phyloP scores from a whole-genome alignment of 2,113 vertebrate species.

The Nyctereutes procyonoides region DNA sequence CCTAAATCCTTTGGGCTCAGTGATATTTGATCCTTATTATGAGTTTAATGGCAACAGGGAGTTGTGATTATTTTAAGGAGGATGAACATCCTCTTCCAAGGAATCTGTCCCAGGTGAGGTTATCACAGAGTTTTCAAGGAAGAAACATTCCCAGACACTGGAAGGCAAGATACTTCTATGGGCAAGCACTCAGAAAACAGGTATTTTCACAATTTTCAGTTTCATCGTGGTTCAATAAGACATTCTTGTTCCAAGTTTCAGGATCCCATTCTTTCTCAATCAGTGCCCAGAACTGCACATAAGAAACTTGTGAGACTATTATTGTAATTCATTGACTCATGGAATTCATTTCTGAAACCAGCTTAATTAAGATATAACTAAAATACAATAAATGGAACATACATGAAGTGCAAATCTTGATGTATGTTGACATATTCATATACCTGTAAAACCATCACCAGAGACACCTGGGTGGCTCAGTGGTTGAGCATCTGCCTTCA shows the following conservation, averaged over 20 bases:
- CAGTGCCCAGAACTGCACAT: neutral
- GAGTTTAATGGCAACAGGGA: neutral
- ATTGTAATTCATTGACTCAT: neutral
- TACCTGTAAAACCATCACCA: neutral
- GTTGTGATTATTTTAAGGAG: neutral
- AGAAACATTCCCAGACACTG: neutral
- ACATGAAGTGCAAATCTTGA: neutral
- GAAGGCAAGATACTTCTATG: neutral
- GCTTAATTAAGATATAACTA: neutral
- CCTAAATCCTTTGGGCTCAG: neutral
- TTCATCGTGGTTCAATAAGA: neutral
- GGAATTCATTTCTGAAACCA: constrained; percentile 16
- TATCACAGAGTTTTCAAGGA: neutral
- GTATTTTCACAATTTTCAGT: neutral
- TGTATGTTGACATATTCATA: neutral
- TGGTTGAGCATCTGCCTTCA: too few relatives aligned
- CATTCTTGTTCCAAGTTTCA: neutral
- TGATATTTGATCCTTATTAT: neutral
- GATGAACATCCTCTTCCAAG: neutral
- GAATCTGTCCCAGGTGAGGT: neutral
- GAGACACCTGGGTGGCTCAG: too few relatives aligned
- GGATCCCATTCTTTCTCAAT: neutral
- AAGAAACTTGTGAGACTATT: neutral
- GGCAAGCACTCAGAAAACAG: neutral
- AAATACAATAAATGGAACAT: neutral